Percentiles rank a stretch among this genome's conserved stretches.
Evolutionary conservation across 2,113 vertebrate species (phyloP).

Genomic region (Ochotona curzoniae): DNA sequence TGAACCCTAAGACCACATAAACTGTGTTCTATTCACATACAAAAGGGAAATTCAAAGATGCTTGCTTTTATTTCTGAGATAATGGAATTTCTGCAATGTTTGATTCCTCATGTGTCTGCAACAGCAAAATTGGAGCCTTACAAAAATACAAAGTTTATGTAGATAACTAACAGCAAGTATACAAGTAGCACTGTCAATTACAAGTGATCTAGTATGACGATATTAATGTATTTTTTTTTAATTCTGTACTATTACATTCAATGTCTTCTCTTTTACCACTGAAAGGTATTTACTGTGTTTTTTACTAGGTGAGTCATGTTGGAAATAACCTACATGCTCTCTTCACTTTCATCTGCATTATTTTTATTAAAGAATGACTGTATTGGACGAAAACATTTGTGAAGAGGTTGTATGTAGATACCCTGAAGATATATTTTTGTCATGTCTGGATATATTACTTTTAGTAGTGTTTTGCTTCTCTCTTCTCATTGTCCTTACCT

Average conservation of each 20-base stretch:
- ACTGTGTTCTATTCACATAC: background rate
- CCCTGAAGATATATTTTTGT: too few relatives aligned
- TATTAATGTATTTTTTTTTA: background rate
- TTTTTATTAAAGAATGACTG: background rate
- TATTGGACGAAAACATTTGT: background rate
- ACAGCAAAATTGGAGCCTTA: background rate
- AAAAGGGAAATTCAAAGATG: background rate
- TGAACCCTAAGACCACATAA: background rate
- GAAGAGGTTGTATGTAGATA: background rate
- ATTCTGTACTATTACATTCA: background rate
- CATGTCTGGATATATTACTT: background rate
- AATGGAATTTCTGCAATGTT: background rate
- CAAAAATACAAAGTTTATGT: background rate
- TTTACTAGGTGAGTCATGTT: background rate
- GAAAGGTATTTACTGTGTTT: background rate
- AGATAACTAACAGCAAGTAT: background rate
- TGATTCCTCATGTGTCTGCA: background rate
- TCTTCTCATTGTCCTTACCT: background rate
- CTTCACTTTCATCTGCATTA: background rate
- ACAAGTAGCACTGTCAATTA: constrained; percentile 10
- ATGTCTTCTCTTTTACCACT: background rate
- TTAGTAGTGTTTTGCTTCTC: background rate
- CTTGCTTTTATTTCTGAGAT: background rate
- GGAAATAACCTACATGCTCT: background rate
- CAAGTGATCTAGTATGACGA: background rate